Evolutionary conservation across 1,140 invertebrate species (phyloP).

Genomic region (Bicyclus anynana): DNA sequence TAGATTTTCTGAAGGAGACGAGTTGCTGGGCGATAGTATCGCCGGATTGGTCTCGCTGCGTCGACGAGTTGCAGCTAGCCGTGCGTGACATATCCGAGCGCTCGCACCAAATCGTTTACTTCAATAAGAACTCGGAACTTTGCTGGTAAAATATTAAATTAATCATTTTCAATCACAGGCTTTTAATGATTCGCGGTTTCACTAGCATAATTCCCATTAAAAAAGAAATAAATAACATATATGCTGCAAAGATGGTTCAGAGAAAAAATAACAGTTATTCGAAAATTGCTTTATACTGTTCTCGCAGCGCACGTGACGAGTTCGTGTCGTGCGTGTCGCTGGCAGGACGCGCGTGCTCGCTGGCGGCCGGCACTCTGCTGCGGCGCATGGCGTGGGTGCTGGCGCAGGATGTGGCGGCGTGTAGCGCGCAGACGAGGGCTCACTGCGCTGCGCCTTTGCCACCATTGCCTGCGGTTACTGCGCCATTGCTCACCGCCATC

Average conservation of each 20-base stretch:
- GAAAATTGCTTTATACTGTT: not conserved
- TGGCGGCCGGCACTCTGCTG: conserved; percentile 40
- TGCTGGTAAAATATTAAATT: conserved; percentile 48
- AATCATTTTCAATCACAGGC: not conserved
- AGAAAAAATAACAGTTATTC: not conserved
- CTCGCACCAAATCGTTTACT: conserved; percentile 51
- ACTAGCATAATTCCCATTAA: no score
- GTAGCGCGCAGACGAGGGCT: conserved; percentile 48
- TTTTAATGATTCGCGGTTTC: no score
- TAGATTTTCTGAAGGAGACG: conserved; percentile 61
- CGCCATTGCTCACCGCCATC: conserved; percentile 40
- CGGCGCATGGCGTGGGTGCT: conserved; percentile 63
- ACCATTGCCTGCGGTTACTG: conserved; percentile 27
- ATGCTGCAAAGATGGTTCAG: no score
- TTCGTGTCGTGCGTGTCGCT: conserved; percentile 54
- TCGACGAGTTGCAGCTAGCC: conserved; percentile 53
- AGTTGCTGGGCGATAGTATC: conserved; percentile 56
- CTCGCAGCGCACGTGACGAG: conserved; percentile 55
- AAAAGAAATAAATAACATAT: no score
- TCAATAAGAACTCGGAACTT: conserved; percentile 55
- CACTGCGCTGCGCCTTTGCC: conserved; percentile 42
- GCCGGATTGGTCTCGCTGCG: conserved; percentile 55
- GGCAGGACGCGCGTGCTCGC: conserved; percentile 50
- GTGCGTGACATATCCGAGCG: conserved; percentile 53
- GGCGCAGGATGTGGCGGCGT: conserved; percentile 60